These are phyloP conservation scores for Drosophila melanocephala DNA, from an alignment of 2,888 invertebrate species.

Conservation along the genomic window DNA sequence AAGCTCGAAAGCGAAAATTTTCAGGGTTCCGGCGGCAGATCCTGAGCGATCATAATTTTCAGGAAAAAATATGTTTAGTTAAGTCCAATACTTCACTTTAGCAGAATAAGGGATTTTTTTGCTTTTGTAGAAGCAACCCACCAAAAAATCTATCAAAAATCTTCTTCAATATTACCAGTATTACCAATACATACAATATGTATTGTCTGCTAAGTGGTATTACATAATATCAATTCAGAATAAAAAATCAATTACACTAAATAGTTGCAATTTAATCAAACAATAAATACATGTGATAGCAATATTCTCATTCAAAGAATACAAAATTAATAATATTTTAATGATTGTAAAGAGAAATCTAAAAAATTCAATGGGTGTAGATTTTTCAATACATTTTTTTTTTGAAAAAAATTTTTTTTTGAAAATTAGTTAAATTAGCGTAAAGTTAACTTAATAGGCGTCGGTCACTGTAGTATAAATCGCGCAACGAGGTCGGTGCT, in stretches of 20 bases:
- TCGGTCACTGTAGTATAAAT: conserved; percentile 45
- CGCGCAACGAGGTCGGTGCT: conserved; percentile 75
- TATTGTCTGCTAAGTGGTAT: too few species aligned
- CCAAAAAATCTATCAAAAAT: background rate
- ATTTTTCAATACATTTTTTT: conserved; percentile 2
- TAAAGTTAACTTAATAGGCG: conserved; percentile 61
- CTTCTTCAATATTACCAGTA: too few species aligned
- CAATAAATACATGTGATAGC: conserved; percentile 78
- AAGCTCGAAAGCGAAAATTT: conserved; percentile 54
- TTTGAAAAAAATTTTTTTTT: conserved; percentile 34
- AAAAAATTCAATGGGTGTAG: conserved; percentile 47
- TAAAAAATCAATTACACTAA: conserved; percentile 61
- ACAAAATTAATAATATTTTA: conserved; percentile 59
- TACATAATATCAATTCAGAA: conserved; percentile 18
- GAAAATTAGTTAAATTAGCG: conserved; percentile 57
- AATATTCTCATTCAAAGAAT: conserved; percentile 65
- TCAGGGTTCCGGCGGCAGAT: conserved; percentile 27
- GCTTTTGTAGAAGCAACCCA: conserved; percentile 26
- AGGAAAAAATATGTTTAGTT: conserved; percentile 38
- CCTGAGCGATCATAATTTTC: conserved; percentile 25
- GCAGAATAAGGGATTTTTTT: too few species aligned
- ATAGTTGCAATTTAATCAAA: conserved; percentile 77
- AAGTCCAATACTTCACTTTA: background rate
- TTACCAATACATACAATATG: too few species aligned
- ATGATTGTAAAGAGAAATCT: conserved; percentile 58